Base-by-base conservation (phyloP, 1,140 invertebrate species). In the Brachionus paranguensis region DNA sequence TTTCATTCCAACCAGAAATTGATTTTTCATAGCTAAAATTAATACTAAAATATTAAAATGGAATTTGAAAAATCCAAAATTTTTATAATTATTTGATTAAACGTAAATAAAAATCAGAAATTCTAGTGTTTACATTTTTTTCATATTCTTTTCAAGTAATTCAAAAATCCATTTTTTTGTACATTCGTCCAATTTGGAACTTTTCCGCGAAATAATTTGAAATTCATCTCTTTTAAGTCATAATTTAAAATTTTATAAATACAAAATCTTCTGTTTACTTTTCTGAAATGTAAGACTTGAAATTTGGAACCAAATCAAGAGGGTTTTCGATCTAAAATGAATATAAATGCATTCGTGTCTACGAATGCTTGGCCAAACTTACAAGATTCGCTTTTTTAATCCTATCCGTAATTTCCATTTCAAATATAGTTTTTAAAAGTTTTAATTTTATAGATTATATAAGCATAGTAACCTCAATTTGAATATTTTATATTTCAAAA, bases 1-100 rank as follows among this genome's bases (percentile, higher is more conserved):
- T 88, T 12, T 90, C 89, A 85, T 93, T 91, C 93, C 93, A 94
- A 3, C 93, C 93, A 91, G 92, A 92, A 4, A 92, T 91, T 89
- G 93, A 93, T 7, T 90, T 89, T 86, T 93, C 92, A 90, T 93
- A 93, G 85, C 92, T 93, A 84, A 53, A 89, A 89, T 85, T 17
- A 7, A 17, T 3, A 72, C 14, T 33, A 68, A 24, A 65, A 65
- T 24, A 14, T 65, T 65, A 55, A 37, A 37, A 37, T 37, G 72
- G 86, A 64, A 45, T 20, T 64, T 27, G 43, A 86, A 84, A 20
- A 27, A 24, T 37, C 33, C 78, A 65, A 65, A 27, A 65, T 33
- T 4, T 27, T 11, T 1, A 65, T 27, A 37, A 37, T 37, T 37
- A 3, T 2, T 7, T 37, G 5, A 37, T 37, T 37, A 7, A 37